These are phyloP conservation scores for Bubo bubo DNA, from an alignment of 2,113 vertebrate species.

Conservation along the genomic window DNA sequence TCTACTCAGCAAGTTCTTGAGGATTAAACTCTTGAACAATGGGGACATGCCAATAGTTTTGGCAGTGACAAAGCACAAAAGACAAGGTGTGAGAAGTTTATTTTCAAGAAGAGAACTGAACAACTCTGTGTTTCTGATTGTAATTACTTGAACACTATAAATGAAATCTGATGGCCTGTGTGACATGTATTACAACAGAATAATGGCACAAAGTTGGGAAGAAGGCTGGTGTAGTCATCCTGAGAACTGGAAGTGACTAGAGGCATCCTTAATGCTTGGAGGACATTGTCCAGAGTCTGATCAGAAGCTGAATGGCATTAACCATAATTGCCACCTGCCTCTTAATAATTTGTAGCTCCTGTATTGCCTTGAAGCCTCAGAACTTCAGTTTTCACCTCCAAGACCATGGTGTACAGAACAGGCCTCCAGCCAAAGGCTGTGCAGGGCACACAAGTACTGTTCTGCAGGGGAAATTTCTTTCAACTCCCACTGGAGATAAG, in stretches of 20 bases:
- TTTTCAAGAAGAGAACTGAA: conserved; percentile 24
- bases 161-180: not conserved
- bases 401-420: not conserved
- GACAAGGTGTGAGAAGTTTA: not conserved
- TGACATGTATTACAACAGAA: not conserved
- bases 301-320: not conserved
- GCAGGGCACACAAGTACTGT: not conserved
- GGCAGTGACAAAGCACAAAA: not conserved
- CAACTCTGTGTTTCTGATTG: not conserved
- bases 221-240: not conserved
- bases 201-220: not conserved
- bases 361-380: conserved; percentile 20
- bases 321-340: not conserved
- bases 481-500: not conserved
- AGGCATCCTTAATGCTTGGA: not conserved
- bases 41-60: not conserved
- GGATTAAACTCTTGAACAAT: not conserved
- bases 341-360: conserved; percentile 16
- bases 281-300: not conserved
- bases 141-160: not conserved
- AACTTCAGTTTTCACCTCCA: conserved; percentile 33
- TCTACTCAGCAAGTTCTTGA: not conserved
- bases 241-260: not conserved
- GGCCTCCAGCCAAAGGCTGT: not conserved
- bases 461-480: not conserved